Percentiles rank a stretch among this genome's conserved stretches.
phyloP scores from a whole-genome alignment of 2,113 vertebrate species.

The Osmerus mordax region DNA sequence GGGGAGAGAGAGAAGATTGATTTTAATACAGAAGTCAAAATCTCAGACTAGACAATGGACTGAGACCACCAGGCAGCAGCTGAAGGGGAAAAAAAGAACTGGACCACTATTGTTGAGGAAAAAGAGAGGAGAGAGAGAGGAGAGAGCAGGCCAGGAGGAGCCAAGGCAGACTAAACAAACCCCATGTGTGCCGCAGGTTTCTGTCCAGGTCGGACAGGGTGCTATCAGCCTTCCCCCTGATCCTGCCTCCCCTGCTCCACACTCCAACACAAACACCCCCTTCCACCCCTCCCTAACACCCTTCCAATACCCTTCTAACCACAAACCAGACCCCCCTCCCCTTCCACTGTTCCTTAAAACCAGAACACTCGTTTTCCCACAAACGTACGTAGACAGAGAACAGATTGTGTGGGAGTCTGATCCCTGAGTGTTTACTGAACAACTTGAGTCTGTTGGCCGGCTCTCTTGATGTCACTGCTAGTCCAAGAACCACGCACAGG shows the following conservation, averaged over 20 bases:
- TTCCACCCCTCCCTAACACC: not conserved
- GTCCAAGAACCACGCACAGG: not conserved
- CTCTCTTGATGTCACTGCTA: not conserved
- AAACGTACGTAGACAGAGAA: not conserved
- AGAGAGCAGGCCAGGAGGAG: not conserved
- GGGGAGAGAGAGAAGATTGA: not conserved
- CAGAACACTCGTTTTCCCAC: constrained; percentile 3
- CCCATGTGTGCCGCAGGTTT: constrained; percentile 11
- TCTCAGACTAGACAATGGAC: not conserved
- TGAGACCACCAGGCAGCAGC: not conserved
- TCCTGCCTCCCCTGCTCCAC: not conserved
- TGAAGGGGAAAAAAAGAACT: not conserved
- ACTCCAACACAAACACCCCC: not conserved
- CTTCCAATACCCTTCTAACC: not conserved
- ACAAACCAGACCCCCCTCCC: not conserved
- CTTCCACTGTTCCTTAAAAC: not conserved
- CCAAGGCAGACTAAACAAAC: constrained; percentile 19
- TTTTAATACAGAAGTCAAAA: not conserved
- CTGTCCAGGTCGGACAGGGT: constrained; percentile 1
- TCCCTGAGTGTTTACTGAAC: not conserved
- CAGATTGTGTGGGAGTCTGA: constrained; percentile 1
- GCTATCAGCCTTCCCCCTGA: constrained; percentile 1
- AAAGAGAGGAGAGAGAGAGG: not conserved
- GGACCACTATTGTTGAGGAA: not conserved
- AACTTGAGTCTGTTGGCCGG: not conserved